Conservation (phyloP, 2,113 vertebrate genomes). For the Taurulus bubalis region DNA sequence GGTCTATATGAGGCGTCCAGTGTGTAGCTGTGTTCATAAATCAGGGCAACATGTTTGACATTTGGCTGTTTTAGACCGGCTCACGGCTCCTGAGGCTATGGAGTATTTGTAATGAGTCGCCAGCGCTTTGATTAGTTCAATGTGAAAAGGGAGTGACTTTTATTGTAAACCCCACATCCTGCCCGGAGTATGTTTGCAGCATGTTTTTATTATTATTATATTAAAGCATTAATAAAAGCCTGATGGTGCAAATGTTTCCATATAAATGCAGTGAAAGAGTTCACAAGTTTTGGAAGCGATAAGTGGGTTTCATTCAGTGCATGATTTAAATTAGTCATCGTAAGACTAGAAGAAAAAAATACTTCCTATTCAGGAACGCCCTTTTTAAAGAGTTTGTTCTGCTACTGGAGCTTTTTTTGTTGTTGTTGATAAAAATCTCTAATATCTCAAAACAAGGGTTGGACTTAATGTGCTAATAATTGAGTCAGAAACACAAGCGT, state of each 20-base stretch:
- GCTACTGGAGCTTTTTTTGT: conserved; percentile 30
- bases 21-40: conserved; percentile 39
- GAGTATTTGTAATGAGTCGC: conserved; percentile 25
- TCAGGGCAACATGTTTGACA: conserved; percentile 51
- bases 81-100: conserved; percentile 30
- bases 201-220: background rate
- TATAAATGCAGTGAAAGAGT: background rate
- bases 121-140: background rate
- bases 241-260: background rate
- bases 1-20: conserved; percentile 11
- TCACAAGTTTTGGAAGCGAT: background rate
- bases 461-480: background rate
- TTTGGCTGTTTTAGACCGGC: conserved; percentile 44
- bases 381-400: conserved; percentile 9
- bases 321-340: conserved; percentile 17
- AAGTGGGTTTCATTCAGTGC: background rate
- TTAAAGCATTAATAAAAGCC: background rate
- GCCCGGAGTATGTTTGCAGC: background rate
- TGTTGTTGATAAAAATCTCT: conserved; percentile 21
- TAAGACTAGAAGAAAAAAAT: background rate
- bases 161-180: background rate
- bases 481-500: background rate
- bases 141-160: background rate
- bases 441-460: background rate
- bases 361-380: background rate